These are phyloP conservation scores for Calliopsis andreniformis DNA, from an alignment of 1,140 invertebrate genomes.

Conservation along the genomic window DNA sequence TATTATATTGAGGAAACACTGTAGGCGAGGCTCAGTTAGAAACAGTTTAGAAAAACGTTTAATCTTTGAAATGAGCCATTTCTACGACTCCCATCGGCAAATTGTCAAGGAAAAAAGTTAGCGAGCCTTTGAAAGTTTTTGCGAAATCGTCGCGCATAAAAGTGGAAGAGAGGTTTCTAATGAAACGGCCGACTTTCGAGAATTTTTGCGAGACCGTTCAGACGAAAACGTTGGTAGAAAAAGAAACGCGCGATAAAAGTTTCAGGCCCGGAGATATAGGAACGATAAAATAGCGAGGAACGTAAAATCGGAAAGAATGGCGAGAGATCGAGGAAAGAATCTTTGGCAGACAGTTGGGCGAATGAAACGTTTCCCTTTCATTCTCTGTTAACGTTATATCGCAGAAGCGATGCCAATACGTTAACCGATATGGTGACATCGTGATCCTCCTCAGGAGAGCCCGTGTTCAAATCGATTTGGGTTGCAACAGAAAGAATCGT, in stretches of 20 bases:
- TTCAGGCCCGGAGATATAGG: not conserved
- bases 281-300: not conserved
- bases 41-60: too few species aligned
- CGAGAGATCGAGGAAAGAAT: not conserved
- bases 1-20: too few species aligned
- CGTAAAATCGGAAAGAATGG: not conserved
- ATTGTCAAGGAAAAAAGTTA: too few species aligned
- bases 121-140: too few species aligned
- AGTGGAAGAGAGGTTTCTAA: not conserved
- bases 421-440: not conserved
- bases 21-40: too few species aligned
- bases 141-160: too few species aligned
- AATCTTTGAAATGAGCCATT: too few species aligned
- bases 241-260: constrained; percentile 9
- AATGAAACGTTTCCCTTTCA: not conserved
- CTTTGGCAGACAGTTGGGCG: not conserved
- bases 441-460: not conserved
- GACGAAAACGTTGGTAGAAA: not conserved
- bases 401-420: not conserved
- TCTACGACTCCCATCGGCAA: too few species aligned
- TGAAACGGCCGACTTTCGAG: not conserved
- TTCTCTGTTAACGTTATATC: not conserved
- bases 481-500: not conserved
- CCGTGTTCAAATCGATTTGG: not conserved
- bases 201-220: not conserved